Evolutionary conservation across 2,113 vertebrate genomes (phyloP).

Genomic region (Gobiocypris rarus): DNA sequence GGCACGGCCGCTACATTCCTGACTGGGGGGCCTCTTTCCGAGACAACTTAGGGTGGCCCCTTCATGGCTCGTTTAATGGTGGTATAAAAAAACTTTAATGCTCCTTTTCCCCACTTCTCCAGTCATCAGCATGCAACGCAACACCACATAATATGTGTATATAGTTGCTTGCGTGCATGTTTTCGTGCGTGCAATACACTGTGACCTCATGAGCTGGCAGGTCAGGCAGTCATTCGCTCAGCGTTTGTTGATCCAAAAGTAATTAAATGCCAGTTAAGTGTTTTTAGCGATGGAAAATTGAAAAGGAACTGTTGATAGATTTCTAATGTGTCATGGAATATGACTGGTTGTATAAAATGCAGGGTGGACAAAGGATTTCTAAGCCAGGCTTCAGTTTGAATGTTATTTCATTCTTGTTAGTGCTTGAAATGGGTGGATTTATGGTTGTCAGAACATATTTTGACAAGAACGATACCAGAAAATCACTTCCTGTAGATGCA

Average conservation of each 20-base stretch:
- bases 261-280: constrained; percentile 42
- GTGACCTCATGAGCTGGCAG: constrained; percentile 39
- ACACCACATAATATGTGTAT: constrained; percentile 20
- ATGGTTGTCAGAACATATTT: background rate
- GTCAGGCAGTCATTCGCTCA: constrained; percentile 26
- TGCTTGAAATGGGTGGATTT: constrained; percentile 9
- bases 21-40: constrained; percentile 44
- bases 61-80: constrained; percentile 55
- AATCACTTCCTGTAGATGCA: background rate
- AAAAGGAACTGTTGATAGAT: constrained; percentile 42
- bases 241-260: constrained; percentile 26
- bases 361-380: constrained; percentile 38
- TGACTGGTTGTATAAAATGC: constrained; percentile 19
- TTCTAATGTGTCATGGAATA: constrained; percentile 33
- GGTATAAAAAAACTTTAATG: constrained; percentile 56
- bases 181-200: background rate
- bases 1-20: constrained; percentile 37
- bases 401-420: constrained; percentile 20
- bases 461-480: background rate
- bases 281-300: constrained; percentile 26
- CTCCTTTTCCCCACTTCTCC: constrained; percentile 19
- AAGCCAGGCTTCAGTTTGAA: constrained; percentile 11
- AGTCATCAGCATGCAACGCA: background rate
- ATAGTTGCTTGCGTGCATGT: constrained; percentile 12
- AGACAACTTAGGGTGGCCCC: constrained; percentile 49